Conservation (phyloP, 1,140 invertebrate genomes). For the Solen grandis region DNA sequence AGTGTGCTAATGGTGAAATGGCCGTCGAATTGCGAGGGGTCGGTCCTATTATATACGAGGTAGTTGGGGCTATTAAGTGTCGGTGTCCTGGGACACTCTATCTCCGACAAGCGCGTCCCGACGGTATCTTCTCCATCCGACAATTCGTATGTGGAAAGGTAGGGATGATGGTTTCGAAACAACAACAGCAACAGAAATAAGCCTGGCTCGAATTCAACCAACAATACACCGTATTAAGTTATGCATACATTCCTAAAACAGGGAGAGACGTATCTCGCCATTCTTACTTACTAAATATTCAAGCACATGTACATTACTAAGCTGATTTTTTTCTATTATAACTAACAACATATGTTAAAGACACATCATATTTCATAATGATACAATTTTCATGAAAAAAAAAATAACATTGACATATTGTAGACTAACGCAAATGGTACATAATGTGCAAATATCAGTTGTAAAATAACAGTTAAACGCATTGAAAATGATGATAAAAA, state of each 20-base stretch:
- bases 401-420: no score
- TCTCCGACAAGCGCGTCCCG: conserved; percentile 1
- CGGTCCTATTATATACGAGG: conserved; percentile 21
- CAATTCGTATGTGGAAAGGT: conserved; percentile 31
- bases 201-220: background rate
- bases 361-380: no score
- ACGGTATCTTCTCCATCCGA: conserved; percentile 11
- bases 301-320: no score
- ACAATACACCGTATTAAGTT: background rate
- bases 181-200: background rate
- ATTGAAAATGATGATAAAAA: no score
- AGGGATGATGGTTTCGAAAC: background rate
- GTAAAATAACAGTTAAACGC: no score
- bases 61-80: conserved; percentile 20
- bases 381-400: no score
- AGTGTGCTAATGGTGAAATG: conserved; percentile 6
- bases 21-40: conserved; percentile 10
- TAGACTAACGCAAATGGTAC: no score
- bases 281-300: background rate
- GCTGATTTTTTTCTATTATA: background rate
- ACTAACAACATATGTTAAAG: background rate
- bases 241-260: background rate
- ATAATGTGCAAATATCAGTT: no score
- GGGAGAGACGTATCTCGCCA: background rate
- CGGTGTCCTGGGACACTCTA: conserved; percentile 2